Conservation (phyloP, 2,888 invertebrate genomes). For the Alloplasta piceator region DNA sequence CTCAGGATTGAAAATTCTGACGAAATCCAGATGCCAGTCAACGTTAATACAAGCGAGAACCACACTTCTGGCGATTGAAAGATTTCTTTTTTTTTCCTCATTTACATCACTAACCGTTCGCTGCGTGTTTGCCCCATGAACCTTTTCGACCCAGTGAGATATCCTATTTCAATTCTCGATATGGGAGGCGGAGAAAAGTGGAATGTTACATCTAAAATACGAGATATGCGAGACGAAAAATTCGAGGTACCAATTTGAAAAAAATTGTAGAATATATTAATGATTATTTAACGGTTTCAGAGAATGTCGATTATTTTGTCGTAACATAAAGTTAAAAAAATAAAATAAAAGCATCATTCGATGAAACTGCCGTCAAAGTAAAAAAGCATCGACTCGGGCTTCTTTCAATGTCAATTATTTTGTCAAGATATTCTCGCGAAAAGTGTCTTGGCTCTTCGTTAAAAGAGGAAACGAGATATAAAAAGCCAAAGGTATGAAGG, state of each 20-base stretch:
- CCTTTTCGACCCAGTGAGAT: slow-evolving; percentile 52
- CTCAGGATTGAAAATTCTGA: neutral
- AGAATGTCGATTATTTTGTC: no score
- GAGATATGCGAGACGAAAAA: slow-evolving; percentile 7
- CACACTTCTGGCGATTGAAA: neutral
- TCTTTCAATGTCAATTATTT: no score
- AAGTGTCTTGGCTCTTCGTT: no score
- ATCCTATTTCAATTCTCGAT: slow-evolving; percentile 66
- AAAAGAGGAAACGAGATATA: no score
- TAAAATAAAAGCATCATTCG: no score
- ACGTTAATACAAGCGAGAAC: neutral
- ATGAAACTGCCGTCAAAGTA: no score
- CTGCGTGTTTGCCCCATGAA: slow-evolving; percentile 1
- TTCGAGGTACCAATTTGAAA: neutral
- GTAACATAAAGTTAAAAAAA: no score
- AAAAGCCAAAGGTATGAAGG: neutral
- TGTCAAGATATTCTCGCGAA: no score
- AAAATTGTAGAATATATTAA: no score
- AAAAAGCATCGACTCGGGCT: no score
- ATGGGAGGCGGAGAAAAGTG: slow-evolving; percentile 62
- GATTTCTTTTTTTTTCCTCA: slow-evolving; percentile 37
- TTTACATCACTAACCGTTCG: neutral
- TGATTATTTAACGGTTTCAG: no score
- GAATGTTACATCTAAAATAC: slow-evolving; percentile 29
- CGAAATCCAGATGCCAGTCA: slow-evolving; percentile 12